phyloP scores from a whole-genome alignment of 2,888 invertebrate species.

The Apodemia zela region DNA sequence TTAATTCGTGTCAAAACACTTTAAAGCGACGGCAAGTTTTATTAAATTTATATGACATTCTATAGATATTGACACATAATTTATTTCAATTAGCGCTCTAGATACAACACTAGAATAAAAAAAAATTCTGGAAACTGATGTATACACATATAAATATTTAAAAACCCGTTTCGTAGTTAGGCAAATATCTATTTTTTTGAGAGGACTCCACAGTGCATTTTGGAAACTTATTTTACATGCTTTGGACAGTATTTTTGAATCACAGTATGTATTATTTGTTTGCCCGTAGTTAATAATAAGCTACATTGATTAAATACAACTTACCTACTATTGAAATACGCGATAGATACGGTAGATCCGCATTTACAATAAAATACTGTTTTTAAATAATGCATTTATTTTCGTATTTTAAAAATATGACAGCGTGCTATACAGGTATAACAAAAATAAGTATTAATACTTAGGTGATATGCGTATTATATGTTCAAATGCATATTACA shows the following conservation, averaged over 20 bases:
- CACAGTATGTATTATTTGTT: neutral
- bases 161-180: neutral
- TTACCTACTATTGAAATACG: neutral
- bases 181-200: neutral
- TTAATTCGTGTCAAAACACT: no score
- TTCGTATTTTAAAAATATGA: neutral
- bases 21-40: no score
- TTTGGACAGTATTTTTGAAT: slow-evolving; percentile 11
- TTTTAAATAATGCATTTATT: neutral
- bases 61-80: no score
- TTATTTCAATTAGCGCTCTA: no score
- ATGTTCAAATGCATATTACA: no score
- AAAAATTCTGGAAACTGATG: no score
- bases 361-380: neutral
- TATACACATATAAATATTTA: no score
- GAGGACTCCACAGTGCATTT: neutral
- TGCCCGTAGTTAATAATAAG: neutral
- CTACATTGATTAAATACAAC: neutral
- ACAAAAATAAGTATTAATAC: no score
- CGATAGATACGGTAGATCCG: neutral
- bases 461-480: no score
- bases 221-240: neutral
- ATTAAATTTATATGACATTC: no score
- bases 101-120: no score
- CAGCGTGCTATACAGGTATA: no score